A percentile compares a stretch with the other conserved stretches of the same genome.
phyloP scores from a whole-genome alignment of 2,888 invertebrate species.

The Sepiola atlantica region DNA sequence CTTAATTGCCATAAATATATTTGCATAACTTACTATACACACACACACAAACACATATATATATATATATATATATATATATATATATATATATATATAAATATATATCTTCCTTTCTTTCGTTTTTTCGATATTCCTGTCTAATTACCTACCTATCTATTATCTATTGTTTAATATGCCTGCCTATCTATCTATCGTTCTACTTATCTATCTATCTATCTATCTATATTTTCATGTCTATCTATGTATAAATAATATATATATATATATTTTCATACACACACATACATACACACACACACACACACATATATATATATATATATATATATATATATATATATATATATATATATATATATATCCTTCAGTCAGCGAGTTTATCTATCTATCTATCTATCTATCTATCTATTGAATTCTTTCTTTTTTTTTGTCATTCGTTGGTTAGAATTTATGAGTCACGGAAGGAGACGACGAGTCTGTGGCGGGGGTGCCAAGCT shows the following conservation, averaged over 20 bases:
- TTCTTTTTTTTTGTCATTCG: not conserved
- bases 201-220: not conserved
- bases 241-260: not conserved
- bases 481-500: not conserved
- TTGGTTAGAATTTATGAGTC: slow-evolving; percentile 18
- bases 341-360: no score
- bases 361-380: no score
- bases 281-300: no score
- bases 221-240: not conserved
- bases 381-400: not conserved
- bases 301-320: no score
- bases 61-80: no score
- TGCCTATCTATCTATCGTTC: not conserved
- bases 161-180: not conserved
- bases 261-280: no score
- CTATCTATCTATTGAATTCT: not conserved
- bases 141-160: not conserved
- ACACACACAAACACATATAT: no score
- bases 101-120: no score
- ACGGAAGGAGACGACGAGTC: not conserved
- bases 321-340: no score
- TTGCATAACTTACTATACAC: no score
- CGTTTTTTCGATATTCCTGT: not conserved
- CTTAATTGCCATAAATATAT: no score
- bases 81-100: no score